These are phyloP conservation scores for Clistopyga incitator DNA, from an alignment of 2,888 invertebrate genomes.

Conservation along the genomic window DNA sequence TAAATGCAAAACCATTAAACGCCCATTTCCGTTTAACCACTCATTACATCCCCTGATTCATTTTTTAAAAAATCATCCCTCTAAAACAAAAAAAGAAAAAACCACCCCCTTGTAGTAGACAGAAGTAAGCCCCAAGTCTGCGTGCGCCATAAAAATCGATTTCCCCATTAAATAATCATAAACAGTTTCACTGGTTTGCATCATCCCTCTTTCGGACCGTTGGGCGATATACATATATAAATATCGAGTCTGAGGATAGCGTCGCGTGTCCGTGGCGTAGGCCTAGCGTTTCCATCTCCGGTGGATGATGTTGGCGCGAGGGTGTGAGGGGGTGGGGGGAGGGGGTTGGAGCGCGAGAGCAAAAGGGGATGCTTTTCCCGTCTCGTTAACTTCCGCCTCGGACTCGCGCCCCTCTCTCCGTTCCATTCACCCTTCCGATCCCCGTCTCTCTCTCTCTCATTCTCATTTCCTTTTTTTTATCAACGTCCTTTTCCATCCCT, in stretches of 20 bases:
- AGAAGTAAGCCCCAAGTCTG: background rate
- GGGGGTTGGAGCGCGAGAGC: constrained; percentile 17
- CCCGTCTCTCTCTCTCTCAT: background rate
- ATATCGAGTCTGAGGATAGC: constrained; percentile 24
- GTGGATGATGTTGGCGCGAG: background rate
- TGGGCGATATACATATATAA: background rate
- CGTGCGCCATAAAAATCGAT: constrained; percentile 16
- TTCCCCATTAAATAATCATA: constrained; percentile 32
- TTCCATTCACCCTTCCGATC: background rate
- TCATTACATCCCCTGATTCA: too few species aligned
- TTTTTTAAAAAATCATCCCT: background rate
- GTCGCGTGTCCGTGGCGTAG: constrained; percentile 21
- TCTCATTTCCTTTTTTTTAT: constrained; percentile 1
- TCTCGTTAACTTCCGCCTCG: constrained; percentile 40
- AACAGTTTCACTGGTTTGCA: constrained; percentile 7
- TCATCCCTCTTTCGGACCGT: constrained; percentile 9
- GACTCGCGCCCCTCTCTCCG: constrained; percentile 1
- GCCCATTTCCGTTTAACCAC: too few species aligned
- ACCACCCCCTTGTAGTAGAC: background rate
- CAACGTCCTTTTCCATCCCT: background rate
- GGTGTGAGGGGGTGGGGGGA: background rate
- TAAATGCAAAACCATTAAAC: too few species aligned
- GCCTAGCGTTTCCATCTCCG: constrained; percentile 21
- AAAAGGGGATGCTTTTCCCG: constrained; percentile 41
- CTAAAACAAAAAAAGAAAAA: background rate